Evolutionary conservation across 37 sponge, comb jelly and placozoan genomes (phyloP).

Genomic region (Petrosia ficiformis): DNA sequence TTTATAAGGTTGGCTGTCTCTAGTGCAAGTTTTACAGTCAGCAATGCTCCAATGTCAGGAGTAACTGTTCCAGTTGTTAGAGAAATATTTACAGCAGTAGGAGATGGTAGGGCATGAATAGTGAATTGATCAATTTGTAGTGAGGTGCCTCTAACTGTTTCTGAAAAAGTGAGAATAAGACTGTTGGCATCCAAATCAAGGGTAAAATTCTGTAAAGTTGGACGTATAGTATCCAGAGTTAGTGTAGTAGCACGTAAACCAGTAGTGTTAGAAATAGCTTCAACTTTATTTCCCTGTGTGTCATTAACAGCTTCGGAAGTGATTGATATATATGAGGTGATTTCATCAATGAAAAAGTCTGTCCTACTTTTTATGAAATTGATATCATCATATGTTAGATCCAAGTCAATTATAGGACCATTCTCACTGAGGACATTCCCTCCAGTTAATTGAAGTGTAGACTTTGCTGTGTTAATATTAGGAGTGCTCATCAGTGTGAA

Average conservation of each 20-base stretch:
- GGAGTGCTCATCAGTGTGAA: constrained; percentile 81
- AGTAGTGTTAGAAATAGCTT: constrained; percentile 47
- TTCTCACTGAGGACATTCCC: constrained; percentile 37
- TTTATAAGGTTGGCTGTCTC: constrained; percentile 61
- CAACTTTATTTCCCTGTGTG: constrained; percentile 61
- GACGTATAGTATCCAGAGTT: constrained; percentile 46
- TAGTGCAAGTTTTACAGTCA: constrained; percentile 31
- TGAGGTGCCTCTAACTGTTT: constrained; percentile 64
- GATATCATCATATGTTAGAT: constrained; percentile 59
- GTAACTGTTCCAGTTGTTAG: constrained; percentile 33
- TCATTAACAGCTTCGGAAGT: constrained; percentile 56
- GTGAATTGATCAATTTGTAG: constrained; percentile 34
- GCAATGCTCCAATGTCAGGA: constrained; percentile 35
- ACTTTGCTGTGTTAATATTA: constrained; percentile 56
- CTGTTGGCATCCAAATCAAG: constrained; percentile 64
- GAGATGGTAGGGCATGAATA: constrained; percentile 36
- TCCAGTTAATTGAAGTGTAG: constrained; percentile 48
- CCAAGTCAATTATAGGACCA: constrained; percentile 38
- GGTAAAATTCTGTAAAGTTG: constrained; percentile 59
- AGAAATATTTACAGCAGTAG: constrained; percentile 11
- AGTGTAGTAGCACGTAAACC: constrained; percentile 47
- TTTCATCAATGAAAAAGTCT: constrained; percentile 70
- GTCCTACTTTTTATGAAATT: constrained; percentile 76
- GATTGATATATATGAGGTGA: constrained; percentile 77
- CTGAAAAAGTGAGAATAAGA: constrained; percentile 80